Base-by-base conservation (phyloP, 1,140 invertebrate species). In the Teleogryllus occipitalis region DNA sequence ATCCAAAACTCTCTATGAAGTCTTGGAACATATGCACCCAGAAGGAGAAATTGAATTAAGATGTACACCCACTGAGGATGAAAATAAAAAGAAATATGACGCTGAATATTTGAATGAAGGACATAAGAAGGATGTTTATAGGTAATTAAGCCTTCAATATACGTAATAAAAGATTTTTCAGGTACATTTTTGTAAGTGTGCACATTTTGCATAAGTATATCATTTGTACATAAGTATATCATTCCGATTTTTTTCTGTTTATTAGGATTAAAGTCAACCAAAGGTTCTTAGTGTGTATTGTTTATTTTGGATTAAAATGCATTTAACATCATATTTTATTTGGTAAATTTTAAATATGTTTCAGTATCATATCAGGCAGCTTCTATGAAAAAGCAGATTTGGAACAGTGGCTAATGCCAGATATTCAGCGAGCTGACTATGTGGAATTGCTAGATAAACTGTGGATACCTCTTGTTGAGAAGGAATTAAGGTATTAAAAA, bases 371-470 rank as follows among this genome's bases (percentile, higher is more conserved):
- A 74, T 91, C 92, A 1, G 90, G 90, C 10, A 95, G 94, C 85
- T 96, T 96, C 84, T 94, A 93, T 84, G 89, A 90, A 81, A 96
- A 95, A 86, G 94, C 93, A 0, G 94, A 96, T 83, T 84, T 96
- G 81, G 94, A 96, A 84, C 90, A 91, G 84, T 94, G 91, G 89
- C 83, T 94, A 12, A 90, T 90, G 79, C 90, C 90, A 15, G 89
- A 90, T 47, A 90, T 93, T 21, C 85, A 87, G 47, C 87, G 87
- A 8, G 83, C 86, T 5, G 93, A 95, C 84, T 96, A 95, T 85
- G 86, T 85, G 22, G 88, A 89, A 21, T 85, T 94, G 1, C 87
- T 96, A 79, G 87, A 89, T 14, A 86, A 87, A 21, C 87, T 93
- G 7, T 95, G 94, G 94, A 82, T 86, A 0, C 85, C 88, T 0